A percentile compares a stretch with the other conserved stretches of the same genome.
phyloP scores from a whole-genome alignment of 1,140 invertebrate genomes.

The Saccostrea glomerata region DNA sequence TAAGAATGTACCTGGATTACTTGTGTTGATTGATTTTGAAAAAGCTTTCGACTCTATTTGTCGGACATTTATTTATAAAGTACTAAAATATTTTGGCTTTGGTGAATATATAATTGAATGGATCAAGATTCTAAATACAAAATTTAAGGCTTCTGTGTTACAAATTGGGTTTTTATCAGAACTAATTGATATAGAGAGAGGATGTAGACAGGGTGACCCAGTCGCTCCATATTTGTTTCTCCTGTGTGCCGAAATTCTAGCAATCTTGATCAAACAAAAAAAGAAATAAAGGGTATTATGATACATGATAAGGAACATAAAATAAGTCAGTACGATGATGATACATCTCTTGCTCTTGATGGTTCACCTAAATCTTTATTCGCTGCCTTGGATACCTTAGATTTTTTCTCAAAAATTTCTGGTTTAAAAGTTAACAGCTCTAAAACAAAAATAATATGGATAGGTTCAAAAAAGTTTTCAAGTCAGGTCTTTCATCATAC shows the following conservation, averaged over 20 bases:
- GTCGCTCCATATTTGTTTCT: conserved; percentile 36
- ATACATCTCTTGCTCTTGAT: conserved; percentile 21
- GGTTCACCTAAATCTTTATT: not conserved
- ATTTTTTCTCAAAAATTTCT: conserved; percentile 21
- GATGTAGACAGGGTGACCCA: not conserved
- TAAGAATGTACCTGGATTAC: not conserved
- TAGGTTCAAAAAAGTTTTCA: too few relatives aligned
- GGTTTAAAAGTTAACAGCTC: not conserved
- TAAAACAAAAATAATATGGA: not conserved
- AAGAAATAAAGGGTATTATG: conserved; percentile 29
- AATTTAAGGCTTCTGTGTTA: conserved; percentile 12
- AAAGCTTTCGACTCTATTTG: conserved; percentile 3
- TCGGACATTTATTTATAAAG: not conserved
- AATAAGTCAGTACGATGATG: conserved; percentile 6
- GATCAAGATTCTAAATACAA: not conserved
- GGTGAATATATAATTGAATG: too few relatives aligned
- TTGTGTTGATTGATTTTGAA: conserved; percentile 39
- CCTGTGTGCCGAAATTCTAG: not conserved
- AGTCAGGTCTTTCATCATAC: not conserved
- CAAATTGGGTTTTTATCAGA: not conserved
- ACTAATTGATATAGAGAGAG: not conserved
- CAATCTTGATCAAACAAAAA: conserved; percentile 37
- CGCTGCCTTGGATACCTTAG: not conserved
- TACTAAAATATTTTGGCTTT: too few relatives aligned
- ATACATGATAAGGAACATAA: conserved; percentile 15